These are phyloP conservation scores for Stomatorhinus walkeri DNA, from an alignment of 2,797 vertebrate species.

Conservation along the genomic window DNA sequence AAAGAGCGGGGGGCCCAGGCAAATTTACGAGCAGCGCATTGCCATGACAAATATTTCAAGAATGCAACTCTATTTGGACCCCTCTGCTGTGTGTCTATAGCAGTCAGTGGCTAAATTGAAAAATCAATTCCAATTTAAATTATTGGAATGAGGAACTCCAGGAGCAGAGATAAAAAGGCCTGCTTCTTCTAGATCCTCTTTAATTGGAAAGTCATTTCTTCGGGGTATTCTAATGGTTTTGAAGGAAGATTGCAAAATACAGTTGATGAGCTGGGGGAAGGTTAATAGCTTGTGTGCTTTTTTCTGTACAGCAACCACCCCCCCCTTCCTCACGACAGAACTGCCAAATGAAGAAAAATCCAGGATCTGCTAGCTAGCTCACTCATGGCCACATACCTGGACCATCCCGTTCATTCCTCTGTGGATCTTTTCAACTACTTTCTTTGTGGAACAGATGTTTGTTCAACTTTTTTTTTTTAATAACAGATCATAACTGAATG, in stretches of 20 bases:
- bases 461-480: neutral
- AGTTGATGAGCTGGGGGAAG: slow-evolving; percentile 95
- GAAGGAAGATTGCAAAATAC: slow-evolving; percentile 99
- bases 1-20: slow-evolving; percentile 47
- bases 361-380: slow-evolving; percentile 61
- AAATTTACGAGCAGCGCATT: slow-evolving; percentile 74
- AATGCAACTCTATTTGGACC: slow-evolving; percentile 76
- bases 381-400: slow-evolving; percentile 47
- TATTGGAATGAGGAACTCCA: slow-evolving; percentile 99
- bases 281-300: slow-evolving; percentile 88
- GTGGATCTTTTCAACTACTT: slow-evolving; percentile 1
- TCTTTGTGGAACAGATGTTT: neutral
- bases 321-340: slow-evolving; percentile 72
- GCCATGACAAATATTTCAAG: slow-evolving; percentile 82
- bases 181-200: slow-evolving; percentile 94
- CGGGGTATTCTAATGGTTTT: slow-evolving; percentile 99
- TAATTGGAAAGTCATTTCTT: slow-evolving; percentile 99
- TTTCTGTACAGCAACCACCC: slow-evolving; percentile 63
- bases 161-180: slow-evolving; percentile 89
- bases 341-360: slow-evolving; percentile 74
- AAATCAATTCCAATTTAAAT: slow-evolving; percentile 99
- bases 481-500: neutral
- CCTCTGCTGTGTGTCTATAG: slow-evolving; percentile 83
- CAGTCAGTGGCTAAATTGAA: slow-evolving; percentile 98
- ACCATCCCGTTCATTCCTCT: slow-evolving; percentile 50